These are phyloP conservation scores for Martes martes DNA, from an alignment of 2,113 vertebrate species.

Conservation along the genomic window DNA sequence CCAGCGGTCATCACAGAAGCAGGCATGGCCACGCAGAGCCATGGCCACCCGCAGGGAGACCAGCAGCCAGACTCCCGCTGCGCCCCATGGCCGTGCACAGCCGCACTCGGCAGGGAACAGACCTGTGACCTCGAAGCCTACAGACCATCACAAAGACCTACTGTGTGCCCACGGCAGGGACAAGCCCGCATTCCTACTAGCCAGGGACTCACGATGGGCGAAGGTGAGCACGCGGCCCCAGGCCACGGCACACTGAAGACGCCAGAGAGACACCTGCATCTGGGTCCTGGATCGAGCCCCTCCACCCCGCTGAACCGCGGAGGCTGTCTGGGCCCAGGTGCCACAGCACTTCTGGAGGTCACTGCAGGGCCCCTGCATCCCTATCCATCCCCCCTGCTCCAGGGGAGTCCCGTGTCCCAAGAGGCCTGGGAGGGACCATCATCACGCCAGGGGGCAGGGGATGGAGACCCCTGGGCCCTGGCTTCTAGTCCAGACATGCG, in stretches of 20 bases:
- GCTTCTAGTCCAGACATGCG: not conserved
- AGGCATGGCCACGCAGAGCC: not conserved
- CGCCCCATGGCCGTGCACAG: not conserved
- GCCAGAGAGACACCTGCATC: not conserved
- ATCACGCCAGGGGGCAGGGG: not conserved
- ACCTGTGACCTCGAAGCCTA: not conserved
- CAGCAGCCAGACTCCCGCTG: no score
- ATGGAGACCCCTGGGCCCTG: not conserved
- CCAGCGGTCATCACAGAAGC: not conserved
- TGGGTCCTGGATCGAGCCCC: accelerated
- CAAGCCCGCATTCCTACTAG: not conserved
- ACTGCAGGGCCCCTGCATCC: accelerated
- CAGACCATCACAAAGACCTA: not conserved
- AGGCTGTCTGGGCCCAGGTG: not conserved
- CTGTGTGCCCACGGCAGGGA: not conserved
- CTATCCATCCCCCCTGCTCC: not conserved
- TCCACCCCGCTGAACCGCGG: not conserved
- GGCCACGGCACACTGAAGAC: accelerated
- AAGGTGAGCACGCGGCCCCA: accelerated
- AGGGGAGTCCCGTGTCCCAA: not conserved
- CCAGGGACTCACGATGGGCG: not conserved
- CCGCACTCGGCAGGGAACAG: accelerated
- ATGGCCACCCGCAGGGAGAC: accelerated
- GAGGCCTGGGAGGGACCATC: not conserved
- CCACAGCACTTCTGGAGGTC: accelerated